These are phyloP conservation scores for Hipparchia sbordonii DNA, from an alignment of 2,888 invertebrate species.

Conservation along the genomic window DNA sequence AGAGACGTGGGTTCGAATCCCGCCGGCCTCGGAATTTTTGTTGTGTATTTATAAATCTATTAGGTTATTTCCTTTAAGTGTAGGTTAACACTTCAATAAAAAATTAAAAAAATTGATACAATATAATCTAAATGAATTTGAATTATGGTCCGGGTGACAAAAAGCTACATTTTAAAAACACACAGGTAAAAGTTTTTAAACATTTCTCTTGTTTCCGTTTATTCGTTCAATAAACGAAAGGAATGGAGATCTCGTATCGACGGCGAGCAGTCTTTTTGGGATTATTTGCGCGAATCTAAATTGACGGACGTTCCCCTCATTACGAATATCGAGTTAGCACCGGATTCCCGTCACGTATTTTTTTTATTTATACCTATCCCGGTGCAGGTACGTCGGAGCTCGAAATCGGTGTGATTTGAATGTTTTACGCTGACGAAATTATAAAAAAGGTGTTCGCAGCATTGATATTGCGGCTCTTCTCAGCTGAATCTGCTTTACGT, in stretches of 20 bases:
- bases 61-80: too few species aligned
- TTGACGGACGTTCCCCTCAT: conserved; percentile 57
- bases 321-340: conserved; percentile 49
- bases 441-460: background rate
- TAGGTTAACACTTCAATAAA: too few species aligned
- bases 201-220: conserved; percentile 7
- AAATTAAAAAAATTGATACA: too few species aligned
- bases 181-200: too few species aligned
- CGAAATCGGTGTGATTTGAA: conserved; percentile 30
- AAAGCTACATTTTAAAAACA: too few species aligned
- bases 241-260: conserved; percentile 20
- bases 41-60: too few species aligned
- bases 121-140: too few species aligned
- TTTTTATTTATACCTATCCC: conserved; percentile 35
- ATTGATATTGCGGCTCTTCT: too few species aligned
- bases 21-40: too few species aligned
- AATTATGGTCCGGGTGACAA: too few species aligned
- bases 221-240: conserved; percentile 51
- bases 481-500: too few species aligned
- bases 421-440: conserved; percentile 2
- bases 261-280: conserved; percentile 49
- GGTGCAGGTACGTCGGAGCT: conserved; percentile 7
- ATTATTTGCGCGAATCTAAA: conserved; percentile 57
- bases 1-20: too few species aligned
- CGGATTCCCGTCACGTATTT: conserved; percentile 41